A percentile compares a stretch with the other conserved stretches of the same genome.
phyloP scores from a whole-genome alignment of 2,113 vertebrate genomes.

The Silurus meridionalis region DNA sequence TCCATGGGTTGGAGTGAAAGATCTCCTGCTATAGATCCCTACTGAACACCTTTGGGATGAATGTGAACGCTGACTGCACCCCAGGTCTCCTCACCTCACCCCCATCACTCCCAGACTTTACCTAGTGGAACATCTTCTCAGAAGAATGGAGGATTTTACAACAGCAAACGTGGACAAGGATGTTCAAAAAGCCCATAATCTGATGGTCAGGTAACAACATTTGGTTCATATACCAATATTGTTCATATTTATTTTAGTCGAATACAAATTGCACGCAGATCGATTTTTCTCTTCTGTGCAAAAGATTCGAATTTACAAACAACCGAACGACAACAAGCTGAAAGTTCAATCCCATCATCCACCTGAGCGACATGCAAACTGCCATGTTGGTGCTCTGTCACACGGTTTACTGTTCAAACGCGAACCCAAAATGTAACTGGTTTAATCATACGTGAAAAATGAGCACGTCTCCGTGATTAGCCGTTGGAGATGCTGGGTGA shows the following conservation, averaged over 20 bases:
- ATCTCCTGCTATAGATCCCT: no score
- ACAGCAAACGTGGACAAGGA: no score
- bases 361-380: slow-evolving; percentile 40
- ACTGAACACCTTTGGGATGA: no score
- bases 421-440: slow-evolving; percentile 13
- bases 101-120: no score
- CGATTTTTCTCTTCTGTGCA: neutral
- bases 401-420: neutral
- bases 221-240: neutral
- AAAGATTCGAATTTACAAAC: neutral
- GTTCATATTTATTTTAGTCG: neutral
- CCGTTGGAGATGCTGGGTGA: neutral
- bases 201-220: no score
- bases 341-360: slow-evolving; percentile 26
- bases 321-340: neutral
- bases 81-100: no score
- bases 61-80: no score
- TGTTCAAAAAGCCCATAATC: no score
- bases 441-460: slow-evolving; percentile 24
- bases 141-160: no score
- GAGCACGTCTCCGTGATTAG: slow-evolving; percentile 15
- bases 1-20: no score
- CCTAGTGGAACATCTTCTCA: no score
- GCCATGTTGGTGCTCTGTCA: slow-evolving; percentile 34
- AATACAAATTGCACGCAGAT: neutral